Evolutionary conservation across 1,140 invertebrate species (phyloP).

Genomic region (Drosophila carrolli): DNA sequence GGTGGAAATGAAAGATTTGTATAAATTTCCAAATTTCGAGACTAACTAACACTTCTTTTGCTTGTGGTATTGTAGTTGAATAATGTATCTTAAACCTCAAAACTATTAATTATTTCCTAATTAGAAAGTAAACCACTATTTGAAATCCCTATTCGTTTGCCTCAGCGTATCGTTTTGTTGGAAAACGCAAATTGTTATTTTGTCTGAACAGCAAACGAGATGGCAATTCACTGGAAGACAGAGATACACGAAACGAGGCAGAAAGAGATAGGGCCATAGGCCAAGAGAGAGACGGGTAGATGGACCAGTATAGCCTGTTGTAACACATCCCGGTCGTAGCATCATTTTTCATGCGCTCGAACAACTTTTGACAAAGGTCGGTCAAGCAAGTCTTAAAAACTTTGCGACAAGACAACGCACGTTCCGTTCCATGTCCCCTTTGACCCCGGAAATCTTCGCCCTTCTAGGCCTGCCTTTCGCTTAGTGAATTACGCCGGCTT

Average conservation of each 20-base stretch:
- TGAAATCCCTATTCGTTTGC: background rate
- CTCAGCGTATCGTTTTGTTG: slow-evolving; percentile 55
- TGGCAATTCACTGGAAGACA: slow-evolving; percentile 35
- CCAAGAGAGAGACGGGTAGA: background rate
- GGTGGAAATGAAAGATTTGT: too few relatives aligned
- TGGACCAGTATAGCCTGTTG: slow-evolving; percentile 44
- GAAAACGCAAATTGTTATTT: slow-evolving; percentile 80
- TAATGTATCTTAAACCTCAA: too few relatives aligned
- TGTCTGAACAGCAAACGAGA: slow-evolving; percentile 60
- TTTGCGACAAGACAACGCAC: slow-evolving; percentile 82
- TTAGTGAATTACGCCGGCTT: slow-evolving; percentile 80
- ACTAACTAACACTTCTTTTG: too few relatives aligned
- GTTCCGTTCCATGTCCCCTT: slow-evolving; percentile 44
- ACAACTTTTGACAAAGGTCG: slow-evolving; percentile 82
- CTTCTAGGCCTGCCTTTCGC: slow-evolving; percentile 56
- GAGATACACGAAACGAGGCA: background rate
- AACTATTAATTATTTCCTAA: background rate
- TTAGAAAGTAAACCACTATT: background rate
- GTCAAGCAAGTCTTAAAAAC: slow-evolving; percentile 83
- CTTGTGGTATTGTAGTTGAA: too few relatives aligned
- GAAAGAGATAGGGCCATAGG: background rate
- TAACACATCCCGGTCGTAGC: slow-evolving; percentile 75
- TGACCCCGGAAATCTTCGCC: slow-evolving; percentile 15
- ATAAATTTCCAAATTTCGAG: too few relatives aligned
- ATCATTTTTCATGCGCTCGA: slow-evolving; percentile 82